These are phyloP conservation scores for Bubo scandiacus DNA, from an alignment of 2,113 vertebrate species.

Conservation along the genomic window DNA sequence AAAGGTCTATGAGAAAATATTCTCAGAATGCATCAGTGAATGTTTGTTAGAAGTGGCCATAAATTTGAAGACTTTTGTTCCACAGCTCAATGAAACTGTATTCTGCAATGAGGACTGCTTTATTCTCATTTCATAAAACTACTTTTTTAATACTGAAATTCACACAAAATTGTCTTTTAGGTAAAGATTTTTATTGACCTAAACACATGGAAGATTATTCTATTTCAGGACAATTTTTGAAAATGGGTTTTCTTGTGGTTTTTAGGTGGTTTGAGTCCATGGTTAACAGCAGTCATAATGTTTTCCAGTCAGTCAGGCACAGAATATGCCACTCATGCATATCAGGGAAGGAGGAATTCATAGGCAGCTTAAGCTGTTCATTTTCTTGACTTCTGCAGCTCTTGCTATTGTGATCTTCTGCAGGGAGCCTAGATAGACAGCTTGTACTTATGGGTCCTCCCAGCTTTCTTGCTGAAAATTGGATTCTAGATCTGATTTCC, in stretches of 20 bases:
- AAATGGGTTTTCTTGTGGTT: background rate
- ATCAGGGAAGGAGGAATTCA: background rate
- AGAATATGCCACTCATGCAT: background rate
- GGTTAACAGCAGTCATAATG: background rate
- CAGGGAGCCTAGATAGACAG: background rate
- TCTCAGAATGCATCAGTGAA: background rate
- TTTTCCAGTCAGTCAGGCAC: background rate
- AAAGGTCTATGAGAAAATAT: background rate
- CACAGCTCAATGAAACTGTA: background rate
- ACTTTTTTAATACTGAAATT: background rate
- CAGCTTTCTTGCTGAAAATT: background rate
- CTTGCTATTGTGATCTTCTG: background rate
- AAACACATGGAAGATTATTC: background rate
- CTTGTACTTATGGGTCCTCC: no score
- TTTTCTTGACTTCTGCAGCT: background rate
- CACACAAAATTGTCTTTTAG: background rate
- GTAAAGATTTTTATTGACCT: background rate
- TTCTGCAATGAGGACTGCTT: background rate
- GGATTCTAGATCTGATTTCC: background rate
- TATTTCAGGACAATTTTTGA: background rate
- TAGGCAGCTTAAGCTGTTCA: background rate
- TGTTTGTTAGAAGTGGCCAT: background rate
- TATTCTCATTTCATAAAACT: background rate
- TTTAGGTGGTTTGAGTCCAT: background rate
- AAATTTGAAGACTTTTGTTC: background rate